phyloP scores from a whole-genome alignment of 1,140 invertebrate genomes.

The Drosophila sturtevanti region DNA sequence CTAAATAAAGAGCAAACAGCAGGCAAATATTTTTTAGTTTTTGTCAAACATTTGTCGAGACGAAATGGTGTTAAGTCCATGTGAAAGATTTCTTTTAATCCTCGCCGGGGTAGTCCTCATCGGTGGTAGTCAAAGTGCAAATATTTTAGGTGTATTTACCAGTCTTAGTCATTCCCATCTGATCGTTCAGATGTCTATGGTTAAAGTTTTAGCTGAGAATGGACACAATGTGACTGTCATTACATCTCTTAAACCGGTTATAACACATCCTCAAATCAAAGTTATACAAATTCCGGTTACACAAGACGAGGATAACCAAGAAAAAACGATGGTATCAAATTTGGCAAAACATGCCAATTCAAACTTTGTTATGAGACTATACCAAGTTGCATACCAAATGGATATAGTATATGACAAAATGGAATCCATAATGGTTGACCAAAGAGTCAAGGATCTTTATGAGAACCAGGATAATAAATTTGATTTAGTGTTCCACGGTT shows the following conservation, averaged over 20 bases:
- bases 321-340: constrained; percentile 11
- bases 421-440: constrained; percentile 17
- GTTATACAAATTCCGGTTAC: constrained; percentile 36
- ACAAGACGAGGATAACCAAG: not conserved
- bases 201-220: constrained; percentile 31
- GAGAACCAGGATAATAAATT: constrained; percentile 33
- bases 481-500: constrained; percentile 45
- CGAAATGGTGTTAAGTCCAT: not conserved
- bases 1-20: not conserved
- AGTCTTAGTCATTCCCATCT: constrained; percentile 49
- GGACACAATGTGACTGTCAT: constrained; percentile 59
- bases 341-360: constrained; percentile 23
- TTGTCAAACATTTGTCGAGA: not conserved
- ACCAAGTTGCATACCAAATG: not conserved
- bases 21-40: not conserved
- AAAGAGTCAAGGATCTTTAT: constrained; percentile 32
- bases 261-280: constrained; percentile 34
- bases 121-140: constrained; percentile 17
- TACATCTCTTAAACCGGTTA: constrained; percentile 16
- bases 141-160: constrained; percentile 49
- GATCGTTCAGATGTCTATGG: constrained; percentile 46
- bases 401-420: constrained; percentile 27
- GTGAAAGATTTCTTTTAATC: not conserved
- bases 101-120: not conserved
- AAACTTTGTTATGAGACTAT: constrained; percentile 1